Evolutionary conservation across 1,140 invertebrate species (phyloP), one percentile per base, ranked within the genome.

Genomic region (Drosophila pandora): DNA sequence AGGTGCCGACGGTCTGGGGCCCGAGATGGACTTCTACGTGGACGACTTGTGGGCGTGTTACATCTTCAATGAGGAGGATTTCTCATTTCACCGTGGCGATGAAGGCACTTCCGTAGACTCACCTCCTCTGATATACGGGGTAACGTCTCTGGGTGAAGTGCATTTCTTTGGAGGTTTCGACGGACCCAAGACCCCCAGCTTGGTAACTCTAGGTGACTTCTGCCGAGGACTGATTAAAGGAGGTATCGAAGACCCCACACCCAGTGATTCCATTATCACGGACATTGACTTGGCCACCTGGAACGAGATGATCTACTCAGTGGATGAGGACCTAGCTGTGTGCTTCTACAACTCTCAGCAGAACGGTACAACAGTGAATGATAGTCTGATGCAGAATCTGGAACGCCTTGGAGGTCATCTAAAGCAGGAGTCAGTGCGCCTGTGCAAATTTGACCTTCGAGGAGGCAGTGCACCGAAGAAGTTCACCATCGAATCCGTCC

Each of bases 91-190:
- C 13, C 48, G 41, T 0, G 32, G 45, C 1, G 61, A 48, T 4
- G 21, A 22, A 7, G 58, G 22, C 3, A 57, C 21, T 12, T 6
- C 48, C 10, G 21, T 59, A 3, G n/a, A 73, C 3, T 37, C 49
- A 10, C 9, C 49, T 2, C 76, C 76, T 1, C 30, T 79, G n/a
- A 74, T 77, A 9, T 85, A 54, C 45, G 81, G 64, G 3, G 52
- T 79, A n/a, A 48, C 50, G 60, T 12, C 48, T 7, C 7, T 41
- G 0, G 69, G 74, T 7, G n/a, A 56, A 5, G 74, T 79, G 17
- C 28, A 55, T 9, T 76, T 77, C 45, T 79, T 79, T 34, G 76
- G 62, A 2, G 57, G 57, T 8, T 52, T 68, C 2, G 2, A 9
- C 0, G 67, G 53, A 12, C 60, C 56, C 0, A n/a, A 22, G 7